Conservation (phyloP, 2,797 vertebrate genomes). For the Pangasius mekongensis region DNA sequence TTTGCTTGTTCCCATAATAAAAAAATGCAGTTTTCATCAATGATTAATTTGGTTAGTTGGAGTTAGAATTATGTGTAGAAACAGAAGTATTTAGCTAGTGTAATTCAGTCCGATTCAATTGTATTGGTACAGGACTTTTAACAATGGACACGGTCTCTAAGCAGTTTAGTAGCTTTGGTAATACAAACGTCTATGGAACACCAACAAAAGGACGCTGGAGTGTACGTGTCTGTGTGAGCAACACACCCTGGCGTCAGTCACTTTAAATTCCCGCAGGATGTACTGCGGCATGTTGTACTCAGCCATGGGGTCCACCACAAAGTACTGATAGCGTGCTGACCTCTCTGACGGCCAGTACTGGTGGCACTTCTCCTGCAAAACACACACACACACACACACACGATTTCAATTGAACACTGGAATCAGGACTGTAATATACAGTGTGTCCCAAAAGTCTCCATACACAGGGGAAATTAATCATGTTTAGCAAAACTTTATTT, state of each 20-base stretch:
- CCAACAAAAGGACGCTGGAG: not conserved
- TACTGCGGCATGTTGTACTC: conserved; percentile 99
- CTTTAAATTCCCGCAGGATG: conserved; percentile 97
- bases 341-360: conserved; percentile 98
- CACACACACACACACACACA: conserved; percentile 45
- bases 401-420: not conserved
- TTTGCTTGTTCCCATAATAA: not conserved
- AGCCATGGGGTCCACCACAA: conserved; percentile 98
- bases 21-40: not conserved
- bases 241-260: conserved; percentile 97
- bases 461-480: too few relatives aligned
- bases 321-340: conserved; percentile 97
- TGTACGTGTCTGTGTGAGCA: not conserved
- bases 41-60: not conserved
- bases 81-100: not conserved
- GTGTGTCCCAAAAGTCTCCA: too few relatives aligned
- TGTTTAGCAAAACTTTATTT: too few relatives aligned
- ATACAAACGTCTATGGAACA: not conserved
- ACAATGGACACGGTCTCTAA: not conserved
- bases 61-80: not conserved
- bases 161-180: not conserved
- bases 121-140: not conserved
- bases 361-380: conserved; percentile 93
- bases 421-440: not conserved
- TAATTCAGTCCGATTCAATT: not conserved